These are phyloP conservation scores for Clarias magur DNA, from an alignment of 2,113 vertebrate genomes.

Conservation along the genomic window DNA sequence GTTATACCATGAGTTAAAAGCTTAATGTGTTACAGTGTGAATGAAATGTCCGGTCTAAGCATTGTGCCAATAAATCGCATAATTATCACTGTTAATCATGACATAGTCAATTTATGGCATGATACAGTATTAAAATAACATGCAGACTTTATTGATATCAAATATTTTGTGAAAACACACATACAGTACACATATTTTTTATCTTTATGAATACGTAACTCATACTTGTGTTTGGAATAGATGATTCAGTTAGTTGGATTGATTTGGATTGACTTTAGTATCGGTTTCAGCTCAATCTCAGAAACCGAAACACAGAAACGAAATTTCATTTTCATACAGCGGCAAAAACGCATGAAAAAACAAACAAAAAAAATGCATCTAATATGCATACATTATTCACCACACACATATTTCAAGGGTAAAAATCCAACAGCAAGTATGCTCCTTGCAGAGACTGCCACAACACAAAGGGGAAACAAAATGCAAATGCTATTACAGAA, in stretches of 20 bases:
- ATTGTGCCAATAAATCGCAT: not conserved
- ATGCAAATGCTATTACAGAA: not conserved
- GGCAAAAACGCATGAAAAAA: not conserved
- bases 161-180: too few species aligned
- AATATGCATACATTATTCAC: not conserved
- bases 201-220: not conserved
- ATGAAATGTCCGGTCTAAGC: not conserved
- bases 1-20: not conserved
- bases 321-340: not conserved
- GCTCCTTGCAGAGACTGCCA: not conserved
- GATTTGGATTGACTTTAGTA: not conserved
- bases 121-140: not conserved
- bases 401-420: not conserved
- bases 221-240: not conserved
- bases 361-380: not conserved
- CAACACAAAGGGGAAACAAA: not conserved
- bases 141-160: not conserved
- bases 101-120: not conserved
- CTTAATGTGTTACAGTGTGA: not conserved
- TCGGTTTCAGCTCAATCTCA: not conserved
- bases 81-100: not conserved
- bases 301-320: not conserved
- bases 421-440: not conserved
- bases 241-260: not conserved
- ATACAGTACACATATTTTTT: too few species aligned